Evolutionary conservation across 2,113 vertebrate genomes (phyloP).

Genomic region (Petrocephalus zakoni): DNA sequence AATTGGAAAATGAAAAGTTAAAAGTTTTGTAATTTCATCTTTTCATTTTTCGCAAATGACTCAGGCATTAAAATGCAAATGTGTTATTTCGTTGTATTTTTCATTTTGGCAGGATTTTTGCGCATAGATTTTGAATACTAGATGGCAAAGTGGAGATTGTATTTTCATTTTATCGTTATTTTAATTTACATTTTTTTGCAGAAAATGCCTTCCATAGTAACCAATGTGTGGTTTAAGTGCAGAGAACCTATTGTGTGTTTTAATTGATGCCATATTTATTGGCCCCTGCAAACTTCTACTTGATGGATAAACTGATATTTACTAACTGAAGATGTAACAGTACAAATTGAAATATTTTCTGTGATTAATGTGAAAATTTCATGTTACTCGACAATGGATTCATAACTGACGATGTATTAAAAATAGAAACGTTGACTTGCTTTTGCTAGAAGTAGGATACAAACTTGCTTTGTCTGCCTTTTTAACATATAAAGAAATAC

Average conservation of each 20-base stretch:
- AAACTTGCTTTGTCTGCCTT: not conserved
- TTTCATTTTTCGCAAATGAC: too few species aligned
- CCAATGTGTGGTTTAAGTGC: not conserved
- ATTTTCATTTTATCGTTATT: too few species aligned
- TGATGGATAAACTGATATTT: not conserved
- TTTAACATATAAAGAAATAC: not conserved
- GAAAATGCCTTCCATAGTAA: not conserved
- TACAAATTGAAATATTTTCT: not conserved
- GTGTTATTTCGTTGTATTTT: too few species aligned
- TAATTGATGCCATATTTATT: not conserved
- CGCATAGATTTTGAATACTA: too few species aligned
- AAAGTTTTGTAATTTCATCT: too few species aligned
- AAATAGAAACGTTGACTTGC: not conserved
- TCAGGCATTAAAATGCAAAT: too few species aligned
- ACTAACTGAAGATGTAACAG: not conserved
- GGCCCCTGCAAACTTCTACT: not conserved
- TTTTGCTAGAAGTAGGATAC: not conserved
- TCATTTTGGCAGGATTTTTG: too few species aligned
- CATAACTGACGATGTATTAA: not conserved
- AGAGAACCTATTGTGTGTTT: not conserved
- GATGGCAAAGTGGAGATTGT: too few species aligned
- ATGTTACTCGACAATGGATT: not conserved
- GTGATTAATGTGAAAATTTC: not conserved
- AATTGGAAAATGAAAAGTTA: too few species aligned
- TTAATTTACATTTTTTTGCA: too few species aligned